Base-by-base conservation (phyloP, 2,113 vertebrate species). In the Oxygymnocypris stewartii region DNA sequence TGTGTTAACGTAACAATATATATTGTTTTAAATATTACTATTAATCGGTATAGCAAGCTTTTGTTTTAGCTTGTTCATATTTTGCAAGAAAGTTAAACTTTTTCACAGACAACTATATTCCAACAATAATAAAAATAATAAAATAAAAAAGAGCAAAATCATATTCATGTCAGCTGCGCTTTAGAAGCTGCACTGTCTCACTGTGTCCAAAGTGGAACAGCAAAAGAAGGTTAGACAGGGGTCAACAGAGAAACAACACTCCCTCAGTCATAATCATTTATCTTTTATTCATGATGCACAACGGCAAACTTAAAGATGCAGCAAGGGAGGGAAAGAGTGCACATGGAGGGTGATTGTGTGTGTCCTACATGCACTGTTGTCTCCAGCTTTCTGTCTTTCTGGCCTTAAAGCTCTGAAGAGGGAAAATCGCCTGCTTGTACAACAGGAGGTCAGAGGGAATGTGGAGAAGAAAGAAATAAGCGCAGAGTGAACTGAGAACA, bases 331-430 rank as follows among this genome's bases (percentile, higher is more conserved):
- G 10, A 74, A 13, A 25, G 49, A 25, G 65, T 4, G 23, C 59
- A 61, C 82, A 73, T 44, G 82, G 49, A 35, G n/a, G 79, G 71
- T 89, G 71, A 82, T 85, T 86, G 79, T 87, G 87, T 88, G 86
- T 91, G 92, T 93, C 89, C 88, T 89, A 31, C 86, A 51, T 92
- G 91, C 89, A 88, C 90, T 89, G 89, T 90, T 89, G 87, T 91
- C 89, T 90, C 89, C 85, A 31, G 44, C 87, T 88, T 88, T 87
- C 85, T 88, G 88, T 90, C 82, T n/a, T 31, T 88, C 88, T 85
- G 87, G 89, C 85, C 88, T 92, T 92, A 89, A 87, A 89, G 89
- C 83, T 90, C 89, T 88, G 88, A 90, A 91, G 88, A 90, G 87
- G 83, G 90, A 92, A 93, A 92, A 93, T 93, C 91, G 87, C 88